Evolutionary conservation across 2,888 invertebrate genomes (phyloP).

Genomic region (Carcina quercana): DNA sequence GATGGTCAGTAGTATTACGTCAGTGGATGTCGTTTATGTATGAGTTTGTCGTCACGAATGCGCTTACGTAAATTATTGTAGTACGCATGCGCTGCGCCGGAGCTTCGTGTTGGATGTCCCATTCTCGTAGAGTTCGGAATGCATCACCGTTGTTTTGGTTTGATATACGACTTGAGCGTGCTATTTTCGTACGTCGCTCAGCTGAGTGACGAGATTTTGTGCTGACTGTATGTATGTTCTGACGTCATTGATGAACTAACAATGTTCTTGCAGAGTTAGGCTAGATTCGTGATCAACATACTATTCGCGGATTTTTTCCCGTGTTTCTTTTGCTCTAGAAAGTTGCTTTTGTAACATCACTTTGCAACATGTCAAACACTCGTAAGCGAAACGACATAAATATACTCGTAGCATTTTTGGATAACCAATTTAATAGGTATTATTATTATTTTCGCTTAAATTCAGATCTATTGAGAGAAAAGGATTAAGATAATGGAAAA

Average conservation of each 20-base stretch:
- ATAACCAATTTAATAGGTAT: too few relatives aligned
- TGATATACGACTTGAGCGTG: constrained; percentile 20
- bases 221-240: not conserved
- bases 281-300: too few relatives aligned
- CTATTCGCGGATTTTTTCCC: too few relatives aligned
- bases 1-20: too few relatives aligned
- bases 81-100: constrained; percentile 22
- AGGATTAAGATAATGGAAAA: too few relatives aligned
- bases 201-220: not conserved
- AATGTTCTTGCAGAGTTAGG: not conserved
- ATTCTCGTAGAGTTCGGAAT: constrained; percentile 28
- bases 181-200: not conserved
- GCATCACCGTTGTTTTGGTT: constrained; percentile 28
- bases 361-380: too few relatives aligned
- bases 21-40: constrained; percentile 20
- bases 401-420: too few relatives aligned
- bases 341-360: too few relatives aligned
- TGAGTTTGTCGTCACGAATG: constrained; percentile 20
- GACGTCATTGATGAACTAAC: not conserved
- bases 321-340: too few relatives aligned
- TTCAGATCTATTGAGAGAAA: too few relatives aligned
- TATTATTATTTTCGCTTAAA: too few relatives aligned
- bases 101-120: constrained; percentile 29
- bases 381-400: too few relatives aligned
- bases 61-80: constrained; percentile 12